Base-by-base conservation (phyloP, 2,888 invertebrate genomes). In the Andrena hattorfiana region DNA sequence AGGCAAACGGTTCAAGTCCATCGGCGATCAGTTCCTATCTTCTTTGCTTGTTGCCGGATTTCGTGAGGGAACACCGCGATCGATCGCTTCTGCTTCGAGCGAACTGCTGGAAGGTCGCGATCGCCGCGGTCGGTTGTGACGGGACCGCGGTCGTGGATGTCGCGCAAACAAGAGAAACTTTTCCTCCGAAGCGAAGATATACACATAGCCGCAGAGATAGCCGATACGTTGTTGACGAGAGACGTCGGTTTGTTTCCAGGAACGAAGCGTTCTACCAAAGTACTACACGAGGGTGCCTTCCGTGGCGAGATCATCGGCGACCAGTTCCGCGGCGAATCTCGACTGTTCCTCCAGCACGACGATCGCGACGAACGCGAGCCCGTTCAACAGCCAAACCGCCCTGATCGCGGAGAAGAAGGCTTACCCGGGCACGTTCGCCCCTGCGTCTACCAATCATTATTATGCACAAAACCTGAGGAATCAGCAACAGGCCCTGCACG, bases 311-410 rank as follows among this genome's bases (percentile, higher is more conserved):
- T 79, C 91, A 28, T 84, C 91, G 77, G 63, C 89, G 78, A 85
- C 89, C 77, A 90, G 84, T 71, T 92, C 92, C 69, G 91, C 77
- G 49, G 81, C 93, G 75, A 91, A 84, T 54, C 88, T 92, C 76
- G 94, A 94, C 70, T 94, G 94, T 77, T 91, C 94, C 35, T 94
- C 94, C 30, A 94, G 91, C 66, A 78, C 92, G 3, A 94, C 94
- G 48, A 91, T 94, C 59, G 87, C 90, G 69, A 93, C 93, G 42
- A 94, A 91, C 84, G 90, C 90, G 28, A 94, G 94, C 56, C 93
- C 93, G 6, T 94, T 94, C 91, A 93, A 93, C 91, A 94, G 94
- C 77, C 94, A 94, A 30, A 91, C 91, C 10, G 89, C 93, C 1
- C 84, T 94, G 5, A 86, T 92, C 60, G 74, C 84, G 5, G 90